phyloP scores from a whole-genome alignment of 2,888 invertebrate genomes.

The Eudemis profundana region DNA sequence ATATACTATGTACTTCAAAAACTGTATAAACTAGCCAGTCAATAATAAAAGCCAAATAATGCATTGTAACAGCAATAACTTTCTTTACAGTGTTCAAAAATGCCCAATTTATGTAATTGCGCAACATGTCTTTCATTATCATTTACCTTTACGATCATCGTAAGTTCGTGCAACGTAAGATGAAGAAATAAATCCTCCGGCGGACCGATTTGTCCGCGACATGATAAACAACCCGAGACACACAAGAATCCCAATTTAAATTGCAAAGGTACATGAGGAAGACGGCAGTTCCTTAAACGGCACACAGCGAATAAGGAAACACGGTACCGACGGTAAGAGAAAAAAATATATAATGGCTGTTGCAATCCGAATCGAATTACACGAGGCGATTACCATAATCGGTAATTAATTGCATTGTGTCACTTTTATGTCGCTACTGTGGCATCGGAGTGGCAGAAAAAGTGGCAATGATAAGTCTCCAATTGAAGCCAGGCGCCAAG shows the following conservation, averaged over 20 bases:
- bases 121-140: constrained; percentile 32
- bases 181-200: constrained; percentile 41
- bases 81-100: background rate
- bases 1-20: too few species aligned
- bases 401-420: constrained; percentile 47
- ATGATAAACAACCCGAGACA: constrained; percentile 38
- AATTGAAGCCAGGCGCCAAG: background rate
- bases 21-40: background rate
- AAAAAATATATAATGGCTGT: constrained; percentile 39
- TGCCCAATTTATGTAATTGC: constrained; percentile 4
- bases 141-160: constrained; percentile 33
- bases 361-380: constrained; percentile 46
- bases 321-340: constrained; percentile 46
- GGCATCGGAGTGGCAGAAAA: background rate
- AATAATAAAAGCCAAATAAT: background rate
- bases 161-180: constrained; percentile 36
- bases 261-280: constrained; percentile 51
- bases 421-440: constrained; percentile 36
- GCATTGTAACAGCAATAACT: background rate
- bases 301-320: constrained; percentile 59
- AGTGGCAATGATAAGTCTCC: background rate
- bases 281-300: constrained; percentile 60
- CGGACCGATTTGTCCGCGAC: constrained; percentile 38
- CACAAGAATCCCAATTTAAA: constrained; percentile 51
- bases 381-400: constrained; percentile 49